These are phyloP conservation scores for Dryocosmus kuriphilus DNA, from an alignment of 2,888 invertebrate genomes.

Conservation along the genomic window DNA sequence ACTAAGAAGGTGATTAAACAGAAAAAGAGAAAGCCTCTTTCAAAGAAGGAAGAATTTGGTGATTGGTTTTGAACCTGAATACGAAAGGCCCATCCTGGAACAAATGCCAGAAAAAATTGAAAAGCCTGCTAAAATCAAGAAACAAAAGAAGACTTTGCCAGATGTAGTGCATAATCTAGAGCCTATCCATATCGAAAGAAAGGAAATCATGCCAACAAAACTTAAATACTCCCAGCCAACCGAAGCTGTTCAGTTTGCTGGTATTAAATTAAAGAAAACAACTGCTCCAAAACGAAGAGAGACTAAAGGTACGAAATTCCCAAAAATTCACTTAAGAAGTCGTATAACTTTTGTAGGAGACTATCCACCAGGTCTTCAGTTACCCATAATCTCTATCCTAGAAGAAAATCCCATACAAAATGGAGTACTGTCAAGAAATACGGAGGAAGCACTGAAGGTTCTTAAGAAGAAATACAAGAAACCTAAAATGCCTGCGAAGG, in stretches of 20 bases:
- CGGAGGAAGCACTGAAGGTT: too few species aligned
- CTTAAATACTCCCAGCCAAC: conserved; percentile 61
- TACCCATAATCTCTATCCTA: conserved; percentile 79
- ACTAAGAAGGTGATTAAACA: too few species aligned
- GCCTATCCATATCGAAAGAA: neutral
- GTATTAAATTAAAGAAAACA: conserved; percentile 64
- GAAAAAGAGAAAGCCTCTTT: too few species aligned
- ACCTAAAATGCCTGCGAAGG: too few species aligned
- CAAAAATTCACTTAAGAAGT: conserved; percentile 83
- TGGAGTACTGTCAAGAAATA: conserved; percentile 83
- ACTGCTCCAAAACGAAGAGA: conserved; percentile 49
- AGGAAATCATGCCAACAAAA: too few species aligned
- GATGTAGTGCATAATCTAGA: conserved; percentile 59
- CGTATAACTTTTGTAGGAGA: conserved; percentile 82
- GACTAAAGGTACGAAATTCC: conserved; percentile 3
- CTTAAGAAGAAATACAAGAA: too few species aligned
- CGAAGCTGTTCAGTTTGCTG: conserved; percentile 40
- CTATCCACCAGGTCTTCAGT: conserved; percentile 82
- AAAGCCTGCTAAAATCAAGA: conserved; percentile 57
- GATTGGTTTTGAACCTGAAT: too few species aligned
- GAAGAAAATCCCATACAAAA: conserved; percentile 80
- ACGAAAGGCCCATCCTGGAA: too few species aligned
- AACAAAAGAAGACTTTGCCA: conserved; percentile 58
- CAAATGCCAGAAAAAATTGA: too few species aligned
- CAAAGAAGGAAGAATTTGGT: too few species aligned